Conservation (phyloP, 2,113 vertebrate genomes). For the Parotia lawesii region DNA sequence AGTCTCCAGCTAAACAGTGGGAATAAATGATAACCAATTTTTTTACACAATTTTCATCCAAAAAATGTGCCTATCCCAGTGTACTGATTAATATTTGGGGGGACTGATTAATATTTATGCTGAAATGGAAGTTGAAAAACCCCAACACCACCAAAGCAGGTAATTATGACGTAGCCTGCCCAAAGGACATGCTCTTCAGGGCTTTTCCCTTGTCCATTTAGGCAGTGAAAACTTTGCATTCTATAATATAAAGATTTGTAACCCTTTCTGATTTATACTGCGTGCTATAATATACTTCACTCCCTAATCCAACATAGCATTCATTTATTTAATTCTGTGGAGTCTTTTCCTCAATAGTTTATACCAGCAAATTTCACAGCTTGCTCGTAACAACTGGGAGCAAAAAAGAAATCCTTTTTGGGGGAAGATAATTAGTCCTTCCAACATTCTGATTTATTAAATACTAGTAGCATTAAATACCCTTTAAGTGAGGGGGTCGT, state of each 20-base stretch:
- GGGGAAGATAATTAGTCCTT: neutral
- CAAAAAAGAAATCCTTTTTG: neutral
- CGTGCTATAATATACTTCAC: neutral
- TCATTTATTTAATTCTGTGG: neutral
- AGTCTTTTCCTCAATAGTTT: neutral
- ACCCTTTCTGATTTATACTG: neutral
- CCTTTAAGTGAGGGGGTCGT: neutral
- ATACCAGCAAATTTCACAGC: neutral
- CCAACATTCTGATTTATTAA: neutral
- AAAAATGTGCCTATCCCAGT: neutral
- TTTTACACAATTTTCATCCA: neutral
- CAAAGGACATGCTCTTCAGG: neutral
- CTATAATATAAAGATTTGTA: neutral
- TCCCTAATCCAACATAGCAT: neutral
- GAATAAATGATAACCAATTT: neutral
- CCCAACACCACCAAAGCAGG: neutral
- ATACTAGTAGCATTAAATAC: neutral
- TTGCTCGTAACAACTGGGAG: neutral
- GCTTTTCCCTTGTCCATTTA: neutral
- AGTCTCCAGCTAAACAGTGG: neutral
- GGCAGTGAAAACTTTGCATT: neutral
- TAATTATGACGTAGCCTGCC: neutral
- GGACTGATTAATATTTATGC: neutral
- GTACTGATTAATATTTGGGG: neutral
- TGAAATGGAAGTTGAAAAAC: neutral